Evolutionary conservation across 2,113 vertebrate species (phyloP).

Genomic region (Microcebus tavaratra): DNA sequence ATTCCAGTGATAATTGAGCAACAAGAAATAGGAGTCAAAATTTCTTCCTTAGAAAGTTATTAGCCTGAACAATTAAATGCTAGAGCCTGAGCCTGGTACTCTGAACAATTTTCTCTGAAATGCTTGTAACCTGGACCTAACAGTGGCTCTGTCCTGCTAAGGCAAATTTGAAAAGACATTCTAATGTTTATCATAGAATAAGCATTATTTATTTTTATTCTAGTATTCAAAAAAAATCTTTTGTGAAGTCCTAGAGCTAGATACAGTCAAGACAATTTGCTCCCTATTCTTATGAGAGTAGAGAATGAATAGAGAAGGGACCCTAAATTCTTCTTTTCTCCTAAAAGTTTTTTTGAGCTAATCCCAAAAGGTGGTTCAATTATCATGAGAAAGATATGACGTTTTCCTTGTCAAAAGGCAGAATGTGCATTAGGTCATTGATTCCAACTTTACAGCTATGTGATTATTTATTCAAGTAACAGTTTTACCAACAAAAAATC

Average conservation of each 20-base stretch:
- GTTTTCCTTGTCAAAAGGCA: neutral
- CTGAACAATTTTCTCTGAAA: neutral
- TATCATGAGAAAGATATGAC: neutral
- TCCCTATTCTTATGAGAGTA: neutral
- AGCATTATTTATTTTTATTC: neutral
- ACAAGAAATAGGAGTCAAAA: neutral
- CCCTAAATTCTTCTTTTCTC: neutral
- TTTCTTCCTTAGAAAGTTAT: neutral
- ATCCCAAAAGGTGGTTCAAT: neutral
- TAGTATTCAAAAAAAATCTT: neutral
- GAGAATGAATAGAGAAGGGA: neutral
- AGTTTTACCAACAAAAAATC: neutral
- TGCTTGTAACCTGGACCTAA: neutral
- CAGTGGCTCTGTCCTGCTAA: neutral
- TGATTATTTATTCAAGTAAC: neutral
- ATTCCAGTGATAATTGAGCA: neutral
- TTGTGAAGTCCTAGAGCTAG: neutral
- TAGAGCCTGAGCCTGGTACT: neutral
- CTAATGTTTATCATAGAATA: neutral
- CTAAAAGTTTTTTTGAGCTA: neutral
- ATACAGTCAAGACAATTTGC: neutral
- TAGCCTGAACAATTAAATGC: neutral
- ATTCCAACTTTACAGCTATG: neutral
- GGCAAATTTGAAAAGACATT: neutral
- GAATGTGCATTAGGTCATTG: neutral